Base-by-base conservation (phyloP, 2,888 invertebrate genomes). In the Acleris emargana region DNA sequence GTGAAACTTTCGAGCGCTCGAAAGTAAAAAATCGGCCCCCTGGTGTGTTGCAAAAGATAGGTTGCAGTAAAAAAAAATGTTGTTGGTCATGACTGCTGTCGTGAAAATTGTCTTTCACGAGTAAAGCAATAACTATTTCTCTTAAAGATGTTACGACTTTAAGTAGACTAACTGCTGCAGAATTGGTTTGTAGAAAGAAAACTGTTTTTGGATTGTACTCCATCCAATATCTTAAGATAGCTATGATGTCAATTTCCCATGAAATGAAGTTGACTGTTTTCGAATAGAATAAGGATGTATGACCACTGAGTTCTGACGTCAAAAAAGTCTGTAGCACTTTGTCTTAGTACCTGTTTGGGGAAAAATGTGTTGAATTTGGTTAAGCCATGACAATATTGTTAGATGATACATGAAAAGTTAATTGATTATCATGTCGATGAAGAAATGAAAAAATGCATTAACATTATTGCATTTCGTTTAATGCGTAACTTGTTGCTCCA, bases 201-300 rank as follows among this genome's bases (percentile, higher is more conserved):
- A 20, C 38, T 3, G 13, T 18, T 2, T 53, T 52, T 22, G 25
- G 47, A 58, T 64, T 43, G 42, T 54, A 64, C 53, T 64, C 54
- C 64, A 59, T 64, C 58, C 59, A 59, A 20, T 53, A 50, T 42
- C 49, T 49, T 53, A 64, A 59, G 49, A 50, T 53, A 58, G 47
- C 53, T 53, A 49, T 53, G 53, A 54, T 50, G 64, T 53, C 57
- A 57, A 58, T 53, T 58, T 52, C 45, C 45, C 9, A 63, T 53
- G 9, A 25, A 38, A 63, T 53, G 9, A 25, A 38, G 17, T 57
- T 42, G 43, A 43, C 52, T 38, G 52, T 57, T 57, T 52, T 52
- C 55, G 20, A 58, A 45, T 63, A 63, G 17, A 52, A 32, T 51
- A 58, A 63, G 45, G 32, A 58, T 4, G n/a, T 45, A n/a, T 18